These are phyloP conservation scores for Cheilosia soror DNA, from an alignment of 2,888 invertebrate genomes.

Conservation along the genomic window DNA sequence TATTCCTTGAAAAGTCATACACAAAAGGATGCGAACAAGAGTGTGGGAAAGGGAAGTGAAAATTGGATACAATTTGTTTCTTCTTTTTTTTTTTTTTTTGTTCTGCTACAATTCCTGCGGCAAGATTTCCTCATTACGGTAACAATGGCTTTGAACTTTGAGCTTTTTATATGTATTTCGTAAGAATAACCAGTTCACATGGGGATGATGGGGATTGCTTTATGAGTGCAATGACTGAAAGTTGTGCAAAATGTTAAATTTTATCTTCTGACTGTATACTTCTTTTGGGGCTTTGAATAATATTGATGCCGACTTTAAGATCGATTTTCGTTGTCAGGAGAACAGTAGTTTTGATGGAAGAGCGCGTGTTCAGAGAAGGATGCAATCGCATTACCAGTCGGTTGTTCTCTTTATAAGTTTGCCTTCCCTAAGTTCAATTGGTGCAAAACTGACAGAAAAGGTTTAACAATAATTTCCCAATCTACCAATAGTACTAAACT, in stretches of 20 bases:
- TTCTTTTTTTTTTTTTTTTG: neutral
- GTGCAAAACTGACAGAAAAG: too few species aligned
- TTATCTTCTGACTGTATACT: too few species aligned
- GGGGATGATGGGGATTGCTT: neutral
- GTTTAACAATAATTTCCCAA: too few species aligned
- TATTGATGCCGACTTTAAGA: too few species aligned
- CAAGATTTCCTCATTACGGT: constrained; percentile 44
- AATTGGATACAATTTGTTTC: neutral
- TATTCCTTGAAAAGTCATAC: constrained; percentile 42
- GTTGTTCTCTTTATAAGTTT: too few species aligned
- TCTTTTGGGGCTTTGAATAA: too few species aligned
- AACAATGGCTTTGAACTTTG: constrained; percentile 47
- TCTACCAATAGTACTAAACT: too few species aligned
- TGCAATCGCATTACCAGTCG: too few species aligned
- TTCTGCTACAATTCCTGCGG: neutral
- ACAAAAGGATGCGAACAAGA: constrained; percentile 25
- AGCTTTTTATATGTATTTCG: constrained; percentile 3
- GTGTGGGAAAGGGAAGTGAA: neutral
- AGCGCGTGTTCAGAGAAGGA: too few species aligned
- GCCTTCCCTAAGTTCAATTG: too few species aligned
- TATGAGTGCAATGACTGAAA: neutral
- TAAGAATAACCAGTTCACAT: neutral
- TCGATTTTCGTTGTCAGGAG: too few species aligned
- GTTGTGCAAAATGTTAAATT: neutral
- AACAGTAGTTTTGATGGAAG: too few species aligned